Evolutionary conservation across 1,140 invertebrate species (phyloP).

Genomic region (Pectinophora gossypiella): DNA sequence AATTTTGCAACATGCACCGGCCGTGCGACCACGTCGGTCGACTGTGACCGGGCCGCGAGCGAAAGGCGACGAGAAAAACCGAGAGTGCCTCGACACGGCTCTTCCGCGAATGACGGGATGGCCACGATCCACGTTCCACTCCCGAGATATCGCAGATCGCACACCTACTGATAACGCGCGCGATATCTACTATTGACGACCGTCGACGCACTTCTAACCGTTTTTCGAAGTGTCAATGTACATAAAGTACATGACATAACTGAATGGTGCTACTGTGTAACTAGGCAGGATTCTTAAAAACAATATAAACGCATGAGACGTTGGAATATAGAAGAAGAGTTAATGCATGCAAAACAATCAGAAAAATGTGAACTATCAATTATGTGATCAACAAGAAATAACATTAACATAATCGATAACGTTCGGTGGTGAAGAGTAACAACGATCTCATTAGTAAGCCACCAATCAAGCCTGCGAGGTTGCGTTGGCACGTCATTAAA

Average conservation of each 20-base stretch:
- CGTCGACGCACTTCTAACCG: too few species aligned
- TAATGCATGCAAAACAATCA: not conserved
- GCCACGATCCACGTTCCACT: slow-evolving; percentile 34
- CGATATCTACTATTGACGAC: slow-evolving; percentile 35
- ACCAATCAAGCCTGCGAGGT: slow-evolving; percentile 22
- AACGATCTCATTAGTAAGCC: slow-evolving; percentile 17
- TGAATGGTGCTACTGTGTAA: too few species aligned
- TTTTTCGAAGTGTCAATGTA: too few species aligned
- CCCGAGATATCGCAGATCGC: slow-evolving; percentile 56
- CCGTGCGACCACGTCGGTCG: slow-evolving; percentile 32
- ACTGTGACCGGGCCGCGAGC: slow-evolving; percentile 47
- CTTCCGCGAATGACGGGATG: slow-evolving; percentile 60
- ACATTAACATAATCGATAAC: not conserved
- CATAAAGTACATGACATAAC: too few species aligned
- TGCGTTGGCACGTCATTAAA: slow-evolving; percentile 30
- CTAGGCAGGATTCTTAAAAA: too few species aligned
- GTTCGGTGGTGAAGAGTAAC: not conserved
- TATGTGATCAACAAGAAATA: not conserved
- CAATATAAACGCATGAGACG: too few species aligned
- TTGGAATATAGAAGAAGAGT: too few species aligned
- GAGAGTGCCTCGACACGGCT: slow-evolving; percentile 61
- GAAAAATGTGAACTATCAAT: not conserved
- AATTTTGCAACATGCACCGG: slow-evolving; percentile 47
- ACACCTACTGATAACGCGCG: slow-evolving; percentile 52
- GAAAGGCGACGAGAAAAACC: slow-evolving; percentile 59